Conservation (phyloP, 2,797 vertebrate species). For the Phoeniculus purpureus region DNA sequence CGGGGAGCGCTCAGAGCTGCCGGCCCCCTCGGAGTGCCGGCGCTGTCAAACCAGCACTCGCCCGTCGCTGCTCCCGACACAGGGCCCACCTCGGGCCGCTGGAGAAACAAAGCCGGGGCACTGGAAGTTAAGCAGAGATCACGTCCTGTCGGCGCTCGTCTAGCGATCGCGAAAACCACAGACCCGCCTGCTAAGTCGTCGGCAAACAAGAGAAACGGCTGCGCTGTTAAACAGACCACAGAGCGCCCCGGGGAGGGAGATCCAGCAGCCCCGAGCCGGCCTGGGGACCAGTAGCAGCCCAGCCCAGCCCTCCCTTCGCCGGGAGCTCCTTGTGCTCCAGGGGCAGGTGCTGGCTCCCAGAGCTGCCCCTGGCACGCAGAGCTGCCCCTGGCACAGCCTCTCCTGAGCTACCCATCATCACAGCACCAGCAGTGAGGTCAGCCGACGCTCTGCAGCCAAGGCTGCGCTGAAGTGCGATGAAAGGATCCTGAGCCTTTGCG, state of each 20-base stretch:
- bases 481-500: background rate
- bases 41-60: slow-evolving; percentile 45
- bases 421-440: background rate
- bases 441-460: background rate
- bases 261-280: slow-evolving; percentile 28
- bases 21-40: background rate
- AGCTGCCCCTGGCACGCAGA: background rate
- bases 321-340: too few species aligned
- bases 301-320: fast-evolving
- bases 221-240: slow-evolving; percentile 79
- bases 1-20: background rate
- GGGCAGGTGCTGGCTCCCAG: background rate
- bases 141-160: slow-evolving; percentile 74
- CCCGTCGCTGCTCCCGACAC: slow-evolving; percentile 41
- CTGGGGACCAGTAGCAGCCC: background rate
- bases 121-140: slow-evolving; percentile 80
- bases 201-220: slow-evolving; percentile 81
- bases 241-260: slow-evolving; percentile 74
- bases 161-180: slow-evolving; percentile 77
- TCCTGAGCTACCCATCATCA: background rate
- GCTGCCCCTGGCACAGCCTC: background rate
- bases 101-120: slow-evolving; percentile 69
- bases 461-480: background rate
- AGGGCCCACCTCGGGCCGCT: slow-evolving; percentile 28
- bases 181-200: slow-evolving; percentile 78